These are phyloP conservation scores for Harlomillsia oculata DNA, from an alignment of 1,140 invertebrate genomes.

Conservation along the genomic window DNA sequence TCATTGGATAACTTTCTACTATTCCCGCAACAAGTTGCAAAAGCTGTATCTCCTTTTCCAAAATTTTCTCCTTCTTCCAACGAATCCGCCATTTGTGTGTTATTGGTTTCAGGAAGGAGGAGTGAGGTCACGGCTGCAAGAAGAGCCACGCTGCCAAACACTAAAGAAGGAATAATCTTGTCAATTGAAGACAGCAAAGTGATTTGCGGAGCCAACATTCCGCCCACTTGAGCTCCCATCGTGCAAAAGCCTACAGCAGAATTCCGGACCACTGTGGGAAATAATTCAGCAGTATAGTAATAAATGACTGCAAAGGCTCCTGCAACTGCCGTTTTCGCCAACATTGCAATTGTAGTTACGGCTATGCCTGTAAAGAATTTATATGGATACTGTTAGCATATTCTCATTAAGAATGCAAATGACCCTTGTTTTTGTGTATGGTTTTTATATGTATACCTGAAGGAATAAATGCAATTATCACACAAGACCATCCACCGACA, in stretches of 20 bases:
- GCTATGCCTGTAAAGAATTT: constrained; percentile 4
- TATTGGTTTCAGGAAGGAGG: constrained; percentile 66
- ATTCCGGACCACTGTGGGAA: constrained; percentile 50
- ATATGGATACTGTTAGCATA: neutral
- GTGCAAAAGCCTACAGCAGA: constrained; percentile 24
- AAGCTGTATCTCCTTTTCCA: constrained; percentile 42
- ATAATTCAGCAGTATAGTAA: constrained; percentile 62
- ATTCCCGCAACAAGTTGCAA: constrained; percentile 7
- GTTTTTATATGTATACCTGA: constrained; percentile 40
- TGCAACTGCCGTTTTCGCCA: constrained; percentile 47
- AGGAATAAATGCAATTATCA: constrained; percentile 54
- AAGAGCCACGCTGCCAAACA: constrained; percentile 57
- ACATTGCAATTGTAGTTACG: constrained; percentile 7
- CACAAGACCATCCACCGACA: constrained; percentile 58
- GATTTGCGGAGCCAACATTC: constrained; percentile 23
- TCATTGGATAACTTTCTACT: no score
- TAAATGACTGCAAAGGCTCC: constrained; percentile 79
- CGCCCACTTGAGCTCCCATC: constrained; percentile 25
- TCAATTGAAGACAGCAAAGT: constrained; percentile 48
- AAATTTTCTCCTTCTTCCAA: constrained; percentile 68
- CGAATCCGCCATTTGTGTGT: constrained; percentile 66
- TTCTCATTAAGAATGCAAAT: neutral
- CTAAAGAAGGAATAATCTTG: constrained; percentile 56
- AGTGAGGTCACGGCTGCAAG: constrained; percentile 59
- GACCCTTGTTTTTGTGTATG: neutral